A percentile compares a stretch with the other conserved stretches of the same genome.
phyloP scores from a whole-genome alignment of 2,888 invertebrate species.

The Homarus gammarus region DNA sequence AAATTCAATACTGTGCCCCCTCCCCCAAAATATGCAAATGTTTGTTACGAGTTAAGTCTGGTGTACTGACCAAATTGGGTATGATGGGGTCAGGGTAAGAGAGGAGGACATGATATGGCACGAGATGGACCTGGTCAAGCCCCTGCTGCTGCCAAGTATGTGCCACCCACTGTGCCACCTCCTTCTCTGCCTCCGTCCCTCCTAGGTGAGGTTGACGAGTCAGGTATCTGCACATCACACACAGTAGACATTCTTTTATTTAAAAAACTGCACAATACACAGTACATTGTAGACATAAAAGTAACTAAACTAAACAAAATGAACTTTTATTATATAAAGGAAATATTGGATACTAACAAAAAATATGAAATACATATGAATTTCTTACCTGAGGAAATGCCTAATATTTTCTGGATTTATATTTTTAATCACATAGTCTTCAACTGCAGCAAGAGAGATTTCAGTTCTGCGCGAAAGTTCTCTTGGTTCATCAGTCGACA shows the following conservation, averaged over 20 bases:
- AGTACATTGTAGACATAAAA: neutral
- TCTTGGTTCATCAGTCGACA: neutral
- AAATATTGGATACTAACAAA: neutral
- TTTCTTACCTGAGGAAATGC: neutral
- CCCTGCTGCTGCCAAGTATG: constrained; percentile 57
- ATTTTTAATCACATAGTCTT: neutral
- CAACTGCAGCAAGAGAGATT: neutral
- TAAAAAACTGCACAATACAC: neutral
- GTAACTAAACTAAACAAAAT: neutral
- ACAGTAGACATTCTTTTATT: neutral
- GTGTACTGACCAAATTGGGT: constrained; percentile 69
- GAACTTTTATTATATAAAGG: neutral
- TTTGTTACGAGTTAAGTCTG: no score
- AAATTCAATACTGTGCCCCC: no score
- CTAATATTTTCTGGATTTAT: constrained; percentile 15
- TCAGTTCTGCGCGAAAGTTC: neutral
- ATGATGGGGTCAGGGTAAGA: constrained; percentile 56
- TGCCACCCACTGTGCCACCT: constrained; percentile 46
- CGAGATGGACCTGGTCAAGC: constrained; percentile 64
- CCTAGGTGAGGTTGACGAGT: constrained; percentile 63
- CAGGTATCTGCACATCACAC: constrained; percentile 32
- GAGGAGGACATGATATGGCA: constrained; percentile 60
- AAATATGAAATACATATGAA: neutral
- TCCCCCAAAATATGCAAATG: no score
- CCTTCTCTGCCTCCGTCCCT: constrained; percentile 46